Conservation (phyloP, 2,113 vertebrate species). For the Nanorana parkeri region DNA sequence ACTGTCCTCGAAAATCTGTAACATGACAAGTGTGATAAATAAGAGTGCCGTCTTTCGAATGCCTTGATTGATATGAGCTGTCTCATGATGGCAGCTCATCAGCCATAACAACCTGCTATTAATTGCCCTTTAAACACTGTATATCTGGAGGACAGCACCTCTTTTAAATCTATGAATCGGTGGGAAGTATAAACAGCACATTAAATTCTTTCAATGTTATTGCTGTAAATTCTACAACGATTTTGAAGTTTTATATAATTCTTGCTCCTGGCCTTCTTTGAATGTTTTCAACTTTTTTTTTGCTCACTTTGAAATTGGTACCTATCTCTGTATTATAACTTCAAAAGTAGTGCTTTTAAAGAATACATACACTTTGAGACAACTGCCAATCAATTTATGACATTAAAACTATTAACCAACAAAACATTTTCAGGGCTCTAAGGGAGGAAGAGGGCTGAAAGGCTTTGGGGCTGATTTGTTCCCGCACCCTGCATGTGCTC, state of each 20-base stretch:
- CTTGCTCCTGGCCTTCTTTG: neutral
- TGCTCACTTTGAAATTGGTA: too few relatives aligned
- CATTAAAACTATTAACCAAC: too few relatives aligned
- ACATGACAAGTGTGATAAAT: constrained; percentile 41
- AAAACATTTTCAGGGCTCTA: too few relatives aligned
- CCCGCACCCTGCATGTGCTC: too few relatives aligned
- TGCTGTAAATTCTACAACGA: too few relatives aligned
- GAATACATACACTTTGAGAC: too few relatives aligned
- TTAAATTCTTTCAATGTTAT: neutral
- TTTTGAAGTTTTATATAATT: too few relatives aligned
- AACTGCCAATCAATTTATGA: too few relatives aligned
- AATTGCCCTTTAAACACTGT: constrained; percentile 42
- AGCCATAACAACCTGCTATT: constrained; percentile 16
- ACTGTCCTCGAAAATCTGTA: constrained; percentile 13
- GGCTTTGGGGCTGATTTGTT: too few relatives aligned
- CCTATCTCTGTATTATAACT: too few relatives aligned
- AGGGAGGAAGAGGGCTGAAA: too few relatives aligned
- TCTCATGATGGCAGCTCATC: neutral
- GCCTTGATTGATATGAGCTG: constrained; percentile 40
- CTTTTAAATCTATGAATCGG: constrained; percentile 5
- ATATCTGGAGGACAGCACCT: constrained; percentile 2
- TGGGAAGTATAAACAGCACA: constrained; percentile 5
- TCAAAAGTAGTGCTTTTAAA: too few relatives aligned
- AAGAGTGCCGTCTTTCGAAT: constrained; percentile 15
- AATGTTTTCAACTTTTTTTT: neutral